Evolutionary conservation across 1,140 invertebrate species (phyloP), one percentile per base, ranked within the genome.

Genomic region (Macrocentrus cingulum): DNA sequence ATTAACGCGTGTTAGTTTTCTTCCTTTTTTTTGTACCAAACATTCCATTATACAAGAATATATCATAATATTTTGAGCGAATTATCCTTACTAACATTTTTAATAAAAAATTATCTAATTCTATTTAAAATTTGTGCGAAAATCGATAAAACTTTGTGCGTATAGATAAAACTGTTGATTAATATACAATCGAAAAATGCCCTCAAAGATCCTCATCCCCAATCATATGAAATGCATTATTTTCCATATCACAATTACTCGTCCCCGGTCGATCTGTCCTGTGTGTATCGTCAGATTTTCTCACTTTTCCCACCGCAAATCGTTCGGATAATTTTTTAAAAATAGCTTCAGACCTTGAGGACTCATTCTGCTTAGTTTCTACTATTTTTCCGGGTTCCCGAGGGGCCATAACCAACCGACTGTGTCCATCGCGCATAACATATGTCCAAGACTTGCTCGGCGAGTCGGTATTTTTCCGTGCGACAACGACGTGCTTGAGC

Each of bases 221-320:
- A 63, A 95, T 95, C 25, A 89, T 91, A 75, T 91, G 89, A 77
- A 95, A 95, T 34, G 91, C 92, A 78, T 91, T 89, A 77, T 95
- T 95, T 71, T 93, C 90, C 23, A 91, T 84, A 66, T 87, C 86
- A 66, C 81, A 81, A 23, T 82, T 84, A 20, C 80, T 80, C 64
- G 84, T 85, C 70, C 84, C 34, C 83, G 83, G 50, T 84, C 84
- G 6, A 81, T 85, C 16, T 83, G 79, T 76, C 57, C 74, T 70
- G 57, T 70, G 68, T 3, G 72, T 62, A 60, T 73, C 77, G 13
- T 65, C 71, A 15, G 75, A 64, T 60, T 75, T 76, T 65, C 75
- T 72, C 55, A 68, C 68, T 66, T 64, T 74, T 37, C 73, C 69
- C 66, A 67, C 32, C 52, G 76, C 70, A 65, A 79, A 71, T 71